Conservation (phyloP, 2,797 vertebrate genomes). For the Sebastes hubbsi region DNA sequence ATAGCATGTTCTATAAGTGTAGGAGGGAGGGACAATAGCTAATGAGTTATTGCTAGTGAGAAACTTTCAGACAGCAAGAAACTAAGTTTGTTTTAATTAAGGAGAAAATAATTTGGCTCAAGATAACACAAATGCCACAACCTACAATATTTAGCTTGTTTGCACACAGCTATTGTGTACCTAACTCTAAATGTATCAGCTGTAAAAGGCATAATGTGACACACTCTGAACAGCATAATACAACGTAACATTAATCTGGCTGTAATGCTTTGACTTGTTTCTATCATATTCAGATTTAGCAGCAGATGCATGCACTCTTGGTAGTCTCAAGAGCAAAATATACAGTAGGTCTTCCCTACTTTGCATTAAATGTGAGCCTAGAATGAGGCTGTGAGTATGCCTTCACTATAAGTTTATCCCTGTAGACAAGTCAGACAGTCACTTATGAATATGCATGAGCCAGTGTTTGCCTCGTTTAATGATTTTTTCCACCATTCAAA, state of each 20-base stretch:
- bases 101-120: slow-evolving; percentile 31
- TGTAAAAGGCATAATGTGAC: slow-evolving; percentile 1
- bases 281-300: slow-evolving; percentile 4
- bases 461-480: slow-evolving; percentile 66
- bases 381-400: slow-evolving; percentile 32
- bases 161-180: slow-evolving; percentile 2
- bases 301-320: background rate
- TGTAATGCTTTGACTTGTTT: background rate
- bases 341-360: slow-evolving; percentile 47
- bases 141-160: slow-evolving; percentile 12
- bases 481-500: slow-evolving; percentile 72
- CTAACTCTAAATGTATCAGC: background rate
- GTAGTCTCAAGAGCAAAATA: slow-evolving; percentile 41
- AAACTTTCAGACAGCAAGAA: slow-evolving; percentile 42
- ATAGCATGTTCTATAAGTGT: slow-evolving; percentile 6
- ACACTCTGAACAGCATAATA: background rate
- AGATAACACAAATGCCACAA: slow-evolving; percentile 14
- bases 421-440: slow-evolving; percentile 64
- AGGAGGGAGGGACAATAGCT: slow-evolving; percentile 26
- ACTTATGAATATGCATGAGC: slow-evolving; percentile 73
- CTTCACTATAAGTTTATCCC: slow-evolving; percentile 64
- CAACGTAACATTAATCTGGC: background rate
- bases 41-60: slow-evolving; percentile 19
- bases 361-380: slow-evolving; percentile 60
- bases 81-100: slow-evolving; percentile 40